Conservation (phyloP, 1,140 invertebrate species). For the Aphelinus certus region DNA sequence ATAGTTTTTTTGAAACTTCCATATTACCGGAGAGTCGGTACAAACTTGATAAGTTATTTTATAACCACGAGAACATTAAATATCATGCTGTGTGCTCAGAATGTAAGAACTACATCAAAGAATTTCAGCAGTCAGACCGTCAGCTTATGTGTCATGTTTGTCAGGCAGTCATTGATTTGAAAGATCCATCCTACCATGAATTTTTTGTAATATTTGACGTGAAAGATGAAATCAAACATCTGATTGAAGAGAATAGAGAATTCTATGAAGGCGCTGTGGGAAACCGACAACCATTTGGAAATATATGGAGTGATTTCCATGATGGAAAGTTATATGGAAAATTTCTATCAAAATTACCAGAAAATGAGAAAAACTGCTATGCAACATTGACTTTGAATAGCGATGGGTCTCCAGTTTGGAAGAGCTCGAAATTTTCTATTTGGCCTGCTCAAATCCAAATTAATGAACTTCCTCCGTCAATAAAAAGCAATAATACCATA, state of each 20-base stretch:
- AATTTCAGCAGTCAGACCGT: background rate
- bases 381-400: slow-evolving; percentile 1
- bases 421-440: slow-evolving; percentile 1
- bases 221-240: background rate
- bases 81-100: slow-evolving; percentile 14
- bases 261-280: background rate
- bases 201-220: slow-evolving; percentile 8
- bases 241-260: background rate
- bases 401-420: slow-evolving; percentile 11
- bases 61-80: background rate
- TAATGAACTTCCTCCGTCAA: background rate
- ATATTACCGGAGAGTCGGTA: background rate
- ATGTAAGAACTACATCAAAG: background rate
- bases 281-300: background rate
- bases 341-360: background rate
- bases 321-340: slow-evolving; percentile 3
- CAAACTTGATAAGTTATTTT: slow-evolving; percentile 29
- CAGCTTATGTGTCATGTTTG: background rate
- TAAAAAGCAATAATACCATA: background rate
- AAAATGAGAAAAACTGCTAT: slow-evolving; percentile 7
- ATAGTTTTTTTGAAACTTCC: background rate
- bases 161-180: background rate
- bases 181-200: background rate
- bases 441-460: background rate
- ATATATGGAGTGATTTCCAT: background rate